Base-by-base conservation (phyloP, 2,797 vertebrate species). In the Xenopus petersii region DNA sequence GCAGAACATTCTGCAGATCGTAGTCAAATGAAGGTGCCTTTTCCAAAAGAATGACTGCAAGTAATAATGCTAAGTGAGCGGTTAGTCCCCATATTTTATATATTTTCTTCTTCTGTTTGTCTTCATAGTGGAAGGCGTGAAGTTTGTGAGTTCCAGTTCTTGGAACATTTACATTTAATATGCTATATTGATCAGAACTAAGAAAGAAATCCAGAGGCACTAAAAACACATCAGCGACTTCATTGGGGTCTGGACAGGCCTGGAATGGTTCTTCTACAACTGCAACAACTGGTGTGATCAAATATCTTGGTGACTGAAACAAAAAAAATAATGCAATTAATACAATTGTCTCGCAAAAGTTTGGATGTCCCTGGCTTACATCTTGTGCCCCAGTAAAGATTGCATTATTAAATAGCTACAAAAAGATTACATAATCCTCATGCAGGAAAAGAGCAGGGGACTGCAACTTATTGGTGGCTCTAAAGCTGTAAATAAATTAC, bases 51-150 rank as follows among this genome's bases (percentile, higher is more conserved):
- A 94, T 84, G 56, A 88, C 83, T 30, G 95, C 92, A 4, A 94
- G 86, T 12, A 93, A 46, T 4, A 96, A 49, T 5, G 92, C 93
- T 7, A 95, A 61, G 12, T 84, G 67, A 3, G 95, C 95, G 0
- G 95, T 98, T 12, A 98, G 81, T 11, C 97, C 96, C 88, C 89
- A 95, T 80, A 99, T 96, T 2, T 79, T 85, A 80, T 93, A 94
- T 0, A 82, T 80, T 36, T 1, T 81, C 2, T 86, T 87, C 0
- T 82, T 89, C 17, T 88, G 71, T 0, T 83, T 84, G 71, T 94
- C 90, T 26, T 82, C 61, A 12, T 92, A 98, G 0, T 70, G 66
- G 81, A 98, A 98, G 51, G 80, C 89, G 73, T 96, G 95, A 1
- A 88, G 0, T 0, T 42, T 3, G 2, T 58, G 4, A 0, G 0